phyloP scores from a whole-genome alignment of 2,797 vertebrate genomes.

The Nannoperca australis region DNA sequence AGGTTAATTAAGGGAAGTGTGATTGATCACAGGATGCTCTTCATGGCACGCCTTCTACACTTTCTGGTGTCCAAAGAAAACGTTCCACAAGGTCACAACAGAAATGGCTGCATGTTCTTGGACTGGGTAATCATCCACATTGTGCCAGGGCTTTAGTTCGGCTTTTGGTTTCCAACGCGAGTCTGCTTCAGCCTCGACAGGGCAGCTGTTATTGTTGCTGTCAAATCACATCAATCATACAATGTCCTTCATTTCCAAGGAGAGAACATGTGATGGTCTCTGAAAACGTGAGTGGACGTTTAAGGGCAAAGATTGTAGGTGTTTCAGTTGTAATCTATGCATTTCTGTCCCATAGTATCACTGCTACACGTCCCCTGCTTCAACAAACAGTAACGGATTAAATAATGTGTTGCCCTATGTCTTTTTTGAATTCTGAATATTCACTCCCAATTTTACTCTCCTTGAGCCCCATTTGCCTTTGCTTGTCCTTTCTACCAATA shows the following conservation, averaged over 20 bases:
- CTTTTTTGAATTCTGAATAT: not conserved
- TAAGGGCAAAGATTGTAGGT: not conserved
- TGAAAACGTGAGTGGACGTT: not conserved
- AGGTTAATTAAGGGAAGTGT: slow-evolving; percentile 1
- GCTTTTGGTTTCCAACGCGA: not conserved
- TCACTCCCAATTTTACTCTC: not conserved
- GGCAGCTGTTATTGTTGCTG: slow-evolving; percentile 15
- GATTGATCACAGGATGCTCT: not conserved
- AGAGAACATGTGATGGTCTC: not conserved
- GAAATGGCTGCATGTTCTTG: not conserved
- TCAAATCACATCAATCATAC: slow-evolving; percentile 23
- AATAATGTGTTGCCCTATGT: not conserved
- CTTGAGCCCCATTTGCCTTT: slow-evolving; percentile 17
- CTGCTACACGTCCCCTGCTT: not conserved
- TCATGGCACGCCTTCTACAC: not conserved
- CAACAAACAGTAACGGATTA: not conserved
- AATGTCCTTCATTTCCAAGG: not conserved
- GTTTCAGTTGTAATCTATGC: not conserved
- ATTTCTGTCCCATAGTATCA: not conserved
- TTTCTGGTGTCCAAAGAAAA: not conserved
- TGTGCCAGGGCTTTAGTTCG: not conserved
- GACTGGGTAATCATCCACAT: not conserved
- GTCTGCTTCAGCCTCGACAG: not conserved
- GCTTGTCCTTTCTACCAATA: slow-evolving; percentile 36
- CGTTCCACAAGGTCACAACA: slow-evolving; percentile 7